phyloP scores from a whole-genome alignment of 2,888 invertebrate species.

The Lasioglossum lativentre region DNA sequence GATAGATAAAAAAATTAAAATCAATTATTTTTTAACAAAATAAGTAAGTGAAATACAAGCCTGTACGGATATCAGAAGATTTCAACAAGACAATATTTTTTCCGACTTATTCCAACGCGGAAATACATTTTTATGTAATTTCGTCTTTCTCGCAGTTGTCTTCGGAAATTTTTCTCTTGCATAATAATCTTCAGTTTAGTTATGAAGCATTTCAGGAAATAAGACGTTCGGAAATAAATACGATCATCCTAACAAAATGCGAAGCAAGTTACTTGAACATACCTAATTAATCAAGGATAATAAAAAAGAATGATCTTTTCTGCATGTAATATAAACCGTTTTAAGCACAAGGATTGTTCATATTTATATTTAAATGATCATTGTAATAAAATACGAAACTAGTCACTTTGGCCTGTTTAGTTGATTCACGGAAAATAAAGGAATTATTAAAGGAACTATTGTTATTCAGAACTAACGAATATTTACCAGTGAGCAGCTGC shows the following conservation, averaged over 20 bases:
- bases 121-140: no score
- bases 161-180: not conserved
- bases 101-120: no score
- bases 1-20: no score
- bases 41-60: no score
- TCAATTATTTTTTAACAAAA: no score
- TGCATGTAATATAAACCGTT: not conserved
- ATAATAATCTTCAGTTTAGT: not conserved
- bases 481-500: conserved; percentile 69
- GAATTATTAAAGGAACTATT: no score
- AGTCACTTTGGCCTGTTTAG: not conserved
- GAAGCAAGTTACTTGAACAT: not conserved
- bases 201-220: not conserved
- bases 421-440: no score
- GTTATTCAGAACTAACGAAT: conserved; percentile 58
- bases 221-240: not conserved
- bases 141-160: not conserved
- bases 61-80: no score
- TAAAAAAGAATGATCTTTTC: not conserved
- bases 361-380: no score
- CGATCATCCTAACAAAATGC: not conserved
- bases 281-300: not conserved
- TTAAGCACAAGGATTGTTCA: not conserved
- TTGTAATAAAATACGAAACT: not conserved
- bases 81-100: no score